Base-by-base conservation (phyloP, 2,113 vertebrate species). In the Porphyrio hochstetteri region DNA sequence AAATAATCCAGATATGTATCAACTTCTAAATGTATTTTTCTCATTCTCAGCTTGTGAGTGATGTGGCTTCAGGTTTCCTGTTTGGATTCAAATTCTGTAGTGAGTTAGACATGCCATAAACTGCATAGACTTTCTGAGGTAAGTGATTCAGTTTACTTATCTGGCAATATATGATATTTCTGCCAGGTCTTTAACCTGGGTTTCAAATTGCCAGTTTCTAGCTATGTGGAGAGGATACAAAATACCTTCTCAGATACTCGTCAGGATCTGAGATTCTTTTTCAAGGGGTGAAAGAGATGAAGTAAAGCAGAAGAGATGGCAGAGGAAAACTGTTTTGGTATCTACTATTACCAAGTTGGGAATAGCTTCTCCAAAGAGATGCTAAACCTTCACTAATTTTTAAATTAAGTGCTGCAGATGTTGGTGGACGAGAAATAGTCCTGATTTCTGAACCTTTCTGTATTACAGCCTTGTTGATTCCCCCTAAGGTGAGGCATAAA, bases 1-100 rank as follows among this genome's bases (percentile, higher is more conserved):
- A 93, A 91, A 71, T 88, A 92, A 88, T 81, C 72, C 68, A 93
- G 82, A 52, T 86, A 68, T 13, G 25, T 77, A 94, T 93, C 71
- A 82, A 81, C n/a, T 40, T 92, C 33, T 69, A 65, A 84, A 64
- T 56, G 18, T 21, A 77, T 93, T 93, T 91, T 89, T 64, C 64
- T 83, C 64, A 25, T 84, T 90, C 48, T 75, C 38, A 72, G 36
- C 0, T 29, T 33, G 25, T 52, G 56, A 86, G 65, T 57, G 35
- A 68, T 61, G 35, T 56, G 52, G 65, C 63, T 83, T 94, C 69
- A 55, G 15, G 8, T 90, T 95, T 81, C 80, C 52, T 86, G 31
- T 86, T 83, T 92, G 48, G 38, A 84, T 71, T 56, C 61, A 91
- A 29, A 79, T 57, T 28, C 36, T 70, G 28, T 48, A 63, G 27